Conservation (phyloP, 1,140 invertebrate genomes). For the Scaptomyza pallida region DNA sequence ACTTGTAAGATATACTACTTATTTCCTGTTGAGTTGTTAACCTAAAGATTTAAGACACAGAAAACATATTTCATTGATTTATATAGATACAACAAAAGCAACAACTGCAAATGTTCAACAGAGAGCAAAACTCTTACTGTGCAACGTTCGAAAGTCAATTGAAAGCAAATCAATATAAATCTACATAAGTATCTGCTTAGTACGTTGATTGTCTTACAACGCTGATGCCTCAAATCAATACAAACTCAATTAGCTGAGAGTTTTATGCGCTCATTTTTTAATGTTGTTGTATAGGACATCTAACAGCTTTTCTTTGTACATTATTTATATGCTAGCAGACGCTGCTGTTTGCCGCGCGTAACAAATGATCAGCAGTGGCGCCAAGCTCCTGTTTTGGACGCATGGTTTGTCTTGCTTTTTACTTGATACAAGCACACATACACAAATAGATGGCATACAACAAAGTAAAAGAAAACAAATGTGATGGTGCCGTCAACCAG, state of each 20-base stretch:
- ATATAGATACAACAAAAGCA: too few relatives aligned
- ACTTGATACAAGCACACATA: not conserved
- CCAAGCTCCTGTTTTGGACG: conserved; percentile 11
- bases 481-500: not conserved
- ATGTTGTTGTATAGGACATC: not conserved
- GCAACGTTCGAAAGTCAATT: too few relatives aligned
- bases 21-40: not conserved
- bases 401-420: not conserved
- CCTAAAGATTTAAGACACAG: not conserved
- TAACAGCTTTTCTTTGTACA: not conserved
- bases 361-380: conserved; percentile 18
- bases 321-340: not conserved
- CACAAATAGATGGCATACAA: conserved; percentile 35
- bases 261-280: not conserved
- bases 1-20: not conserved
- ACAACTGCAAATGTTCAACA: too few relatives aligned
- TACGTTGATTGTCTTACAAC: not conserved
- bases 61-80: not conserved
- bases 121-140: too few relatives aligned
- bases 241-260: not conserved
- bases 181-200: not conserved
- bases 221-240: not conserved
- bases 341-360: conserved; percentile 5
- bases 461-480: conserved; percentile 34
- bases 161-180: not conserved